Evolutionary conservation across 2,113 vertebrate species (phyloP).

Genomic region (Zosterops pallidus): DNA sequence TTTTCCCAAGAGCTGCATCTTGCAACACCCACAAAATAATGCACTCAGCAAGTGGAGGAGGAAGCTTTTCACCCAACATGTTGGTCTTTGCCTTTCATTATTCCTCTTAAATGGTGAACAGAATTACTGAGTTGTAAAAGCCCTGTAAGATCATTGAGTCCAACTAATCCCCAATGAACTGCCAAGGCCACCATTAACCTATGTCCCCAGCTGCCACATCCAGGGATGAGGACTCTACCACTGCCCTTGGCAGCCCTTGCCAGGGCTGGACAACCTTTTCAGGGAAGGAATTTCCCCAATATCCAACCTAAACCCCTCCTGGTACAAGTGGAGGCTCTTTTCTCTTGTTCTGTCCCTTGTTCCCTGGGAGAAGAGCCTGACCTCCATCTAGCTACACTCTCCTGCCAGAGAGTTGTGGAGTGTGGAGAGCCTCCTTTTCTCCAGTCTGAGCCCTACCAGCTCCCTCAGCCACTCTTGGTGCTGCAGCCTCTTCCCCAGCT

Average conservation of each 20-base stretch:
- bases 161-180: background rate
- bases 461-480: background rate
- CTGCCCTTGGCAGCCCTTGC: background rate
- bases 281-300: background rate
- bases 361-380: background rate
- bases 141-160: background rate
- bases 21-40: background rate
- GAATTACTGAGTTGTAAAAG: background rate
- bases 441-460: background rate
- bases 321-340: background rate
- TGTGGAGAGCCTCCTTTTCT: background rate
- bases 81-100: background rate
- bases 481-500: background rate
- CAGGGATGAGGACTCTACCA: background rate
- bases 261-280: background rate
- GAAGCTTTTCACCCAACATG: background rate
- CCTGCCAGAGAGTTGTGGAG: background rate
- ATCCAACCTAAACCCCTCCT: background rate
- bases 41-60: background rate
- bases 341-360: background rate
- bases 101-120: background rate
- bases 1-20: background rate
- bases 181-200: background rate
- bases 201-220: background rate
- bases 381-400: background rate